Base-by-base conservation (phyloP, 2,113 vertebrate genomes). In the Ramphastos sulfuratus region DNA sequence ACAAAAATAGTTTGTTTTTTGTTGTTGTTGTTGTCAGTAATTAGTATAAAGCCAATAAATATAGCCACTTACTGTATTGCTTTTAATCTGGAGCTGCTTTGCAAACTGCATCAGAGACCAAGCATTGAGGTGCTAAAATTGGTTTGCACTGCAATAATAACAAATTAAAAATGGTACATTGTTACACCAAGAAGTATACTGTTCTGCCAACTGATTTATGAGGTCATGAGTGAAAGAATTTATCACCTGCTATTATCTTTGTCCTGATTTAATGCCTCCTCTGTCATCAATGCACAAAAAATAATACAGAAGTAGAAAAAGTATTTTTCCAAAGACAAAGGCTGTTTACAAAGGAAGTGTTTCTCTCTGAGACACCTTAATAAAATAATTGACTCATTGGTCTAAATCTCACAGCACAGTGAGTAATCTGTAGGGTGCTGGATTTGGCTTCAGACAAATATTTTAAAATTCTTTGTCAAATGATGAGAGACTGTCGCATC, bases 161-260 rank as follows among this genome's bases (percentile, higher is more conserved):
- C 80, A 87, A 95, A 92, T 86, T 94, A 73, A 73, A 92, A 92
- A 67, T n/a, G 94, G 37, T 46, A 84, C 11, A 46, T 18, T 56
- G 54, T 65, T 77, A 92, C 39, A 84, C 12, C 46, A 89, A 85
- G 71, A 17, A 78, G 30, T 6, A 13, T 82, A 76, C 73, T 60
- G 33, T 84, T 96, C 69, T 95, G 60, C 50, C 64, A 82, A 48
- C 37, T 93, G 93, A 96, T 96, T 96, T 94, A 95, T 18, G 58
- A 95, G 81, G 75, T 86, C 64, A 85, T 39, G 33, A 86, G 78
- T 63, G 95, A 89, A 94, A 89, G 48, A 75, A 96, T 93, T 87
- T 94, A 94, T 95, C 86, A 89, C 31, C 52, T 94, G 89, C 56
- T 58, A 85, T 90, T 88, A 89, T 76, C 91, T 94, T 76, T 85